phyloP scores from a whole-genome alignment of 2,888 invertebrate species.

The Agrochola macilenta region DNA sequence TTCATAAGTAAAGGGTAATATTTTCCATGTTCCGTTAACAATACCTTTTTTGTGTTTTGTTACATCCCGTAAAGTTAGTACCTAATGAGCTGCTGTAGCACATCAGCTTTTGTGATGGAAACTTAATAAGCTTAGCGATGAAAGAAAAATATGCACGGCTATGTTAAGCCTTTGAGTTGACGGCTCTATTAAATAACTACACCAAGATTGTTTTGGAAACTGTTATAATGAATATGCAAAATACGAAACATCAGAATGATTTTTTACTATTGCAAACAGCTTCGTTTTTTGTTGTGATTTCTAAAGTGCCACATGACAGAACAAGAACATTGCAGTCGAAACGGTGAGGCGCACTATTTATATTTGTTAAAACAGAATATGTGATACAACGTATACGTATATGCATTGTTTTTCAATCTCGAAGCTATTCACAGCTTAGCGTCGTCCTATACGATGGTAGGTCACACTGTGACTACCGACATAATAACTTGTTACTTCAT shows the following conservation, averaged over 20 bases:
- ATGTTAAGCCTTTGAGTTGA: constrained; percentile 13
- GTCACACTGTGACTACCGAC: neutral
- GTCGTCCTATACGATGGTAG: neutral
- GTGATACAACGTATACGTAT: too few relatives aligned
- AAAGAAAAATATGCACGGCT: constrained; percentile 8
- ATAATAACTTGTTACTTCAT: neutral
- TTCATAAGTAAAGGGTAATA: constrained; percentile 32
- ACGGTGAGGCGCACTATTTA: neutral
- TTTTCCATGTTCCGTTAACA: constrained; percentile 45
- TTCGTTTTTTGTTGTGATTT: neutral
- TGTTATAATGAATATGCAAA: neutral
- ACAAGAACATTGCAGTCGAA: neutral
- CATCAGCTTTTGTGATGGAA: constrained; percentile 37
- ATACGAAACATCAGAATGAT: neutral
- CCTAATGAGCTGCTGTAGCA: constrained; percentile 30
- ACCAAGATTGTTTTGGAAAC: neutral
- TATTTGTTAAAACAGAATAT: neutral
- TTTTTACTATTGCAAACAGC: neutral
- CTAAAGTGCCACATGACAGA: neutral
- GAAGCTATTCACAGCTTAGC: neutral
- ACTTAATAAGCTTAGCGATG: constrained; percentile 39
- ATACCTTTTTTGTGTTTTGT: constrained; percentile 45
- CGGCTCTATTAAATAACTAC: constrained; percentile 1
- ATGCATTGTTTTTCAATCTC: neutral
- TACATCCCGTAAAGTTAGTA: constrained; percentile 33